These are phyloP conservation scores for Mallotus villosus DNA, from an alignment of 2,797 vertebrate species.

Conservation along the genomic window DNA sequence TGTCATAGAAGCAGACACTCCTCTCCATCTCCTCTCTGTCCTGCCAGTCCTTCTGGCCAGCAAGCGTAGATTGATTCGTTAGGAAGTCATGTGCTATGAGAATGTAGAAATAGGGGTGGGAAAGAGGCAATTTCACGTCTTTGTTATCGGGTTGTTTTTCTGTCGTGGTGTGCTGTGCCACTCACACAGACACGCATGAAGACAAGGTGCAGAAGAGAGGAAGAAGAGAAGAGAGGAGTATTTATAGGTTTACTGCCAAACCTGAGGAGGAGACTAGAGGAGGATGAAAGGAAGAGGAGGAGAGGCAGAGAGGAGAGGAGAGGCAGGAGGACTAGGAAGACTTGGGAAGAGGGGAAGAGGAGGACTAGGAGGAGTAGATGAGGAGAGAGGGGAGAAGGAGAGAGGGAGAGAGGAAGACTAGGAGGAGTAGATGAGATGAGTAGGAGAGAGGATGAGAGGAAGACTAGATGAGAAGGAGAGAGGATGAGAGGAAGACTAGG, in stretches of 20 bases:
- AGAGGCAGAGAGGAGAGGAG: no score
- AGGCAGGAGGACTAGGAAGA: no score
- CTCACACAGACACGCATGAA: constrained; percentile 51
- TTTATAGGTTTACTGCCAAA: constrained; percentile 65
- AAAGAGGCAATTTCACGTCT: constrained; percentile 14
- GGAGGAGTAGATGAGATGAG: no score
- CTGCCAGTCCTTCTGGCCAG: constrained; percentile 41
- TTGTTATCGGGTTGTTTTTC: constrained; percentile 26
- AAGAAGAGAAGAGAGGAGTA: constrained; percentile 57
- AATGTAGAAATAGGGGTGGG: constrained; percentile 27
- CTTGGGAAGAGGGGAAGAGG: no score
- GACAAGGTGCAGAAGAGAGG: constrained; percentile 55
- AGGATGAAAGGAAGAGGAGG: no score
- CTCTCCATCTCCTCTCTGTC: constrained; percentile 20
- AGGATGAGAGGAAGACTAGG: no score
- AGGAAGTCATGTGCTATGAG: constrained; percentile 48
- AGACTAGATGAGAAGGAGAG: constrained; percentile 15
- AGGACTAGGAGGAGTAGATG: no score
- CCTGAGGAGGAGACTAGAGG: constrained; percentile 18
- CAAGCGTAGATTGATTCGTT: constrained; percentile 64
- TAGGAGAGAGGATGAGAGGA: neutral
- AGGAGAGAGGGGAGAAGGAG: no score
- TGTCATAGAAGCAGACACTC: constrained; percentile 50
- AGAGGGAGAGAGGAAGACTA: no score
- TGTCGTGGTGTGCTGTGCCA: constrained; percentile 43